Evolutionary conservation across 2,888 invertebrate species (phyloP).

Genomic region (Rugalucina vietnamica): DNA sequence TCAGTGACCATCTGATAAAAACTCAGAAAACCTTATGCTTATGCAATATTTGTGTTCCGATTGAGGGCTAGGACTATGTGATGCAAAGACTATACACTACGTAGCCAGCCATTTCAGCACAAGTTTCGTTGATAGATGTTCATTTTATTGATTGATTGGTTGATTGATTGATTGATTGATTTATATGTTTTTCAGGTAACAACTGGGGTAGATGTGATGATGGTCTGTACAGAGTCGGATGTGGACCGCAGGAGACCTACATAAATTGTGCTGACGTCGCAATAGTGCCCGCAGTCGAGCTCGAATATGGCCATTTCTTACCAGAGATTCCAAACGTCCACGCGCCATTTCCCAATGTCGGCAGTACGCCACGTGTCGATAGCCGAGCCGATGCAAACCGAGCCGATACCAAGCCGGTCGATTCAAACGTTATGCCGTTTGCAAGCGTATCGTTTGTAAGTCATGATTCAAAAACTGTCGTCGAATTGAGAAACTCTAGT

Average conservation of each 20-base stretch:
- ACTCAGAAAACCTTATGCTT: too few species aligned
- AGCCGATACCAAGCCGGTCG: not conserved
- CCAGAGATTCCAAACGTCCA: not conserved
- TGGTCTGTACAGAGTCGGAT: conserved; percentile 43
- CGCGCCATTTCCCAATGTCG: not conserved
- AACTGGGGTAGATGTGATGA: conserved; percentile 56
- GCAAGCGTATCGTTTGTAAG: not conserved
- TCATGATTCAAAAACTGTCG: not conserved
- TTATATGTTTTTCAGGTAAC: conserved; percentile 49
- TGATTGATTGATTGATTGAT: too few species aligned
- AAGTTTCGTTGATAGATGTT: too few species aligned
- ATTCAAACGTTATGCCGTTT: not conserved
- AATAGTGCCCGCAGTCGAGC: conserved; percentile 32
- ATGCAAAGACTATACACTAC: too few species aligned
- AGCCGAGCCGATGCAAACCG: not conserved
- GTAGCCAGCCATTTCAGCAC: too few species aligned
- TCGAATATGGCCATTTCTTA: not conserved
- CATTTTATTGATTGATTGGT: too few species aligned
- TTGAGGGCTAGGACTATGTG: too few species aligned
- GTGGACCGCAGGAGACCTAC: conserved; percentile 59
- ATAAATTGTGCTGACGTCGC: conserved; percentile 59
- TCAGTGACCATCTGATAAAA: too few species aligned
- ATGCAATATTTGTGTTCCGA: too few species aligned
- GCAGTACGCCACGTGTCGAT: too few species aligned
- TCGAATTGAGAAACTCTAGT: not conserved